Percentiles rank a stretch among this genome's conserved stretches.
phyloP scores from a whole-genome alignment of 2,888 invertebrate genomes.

The Spodoptera exigua region DNA sequence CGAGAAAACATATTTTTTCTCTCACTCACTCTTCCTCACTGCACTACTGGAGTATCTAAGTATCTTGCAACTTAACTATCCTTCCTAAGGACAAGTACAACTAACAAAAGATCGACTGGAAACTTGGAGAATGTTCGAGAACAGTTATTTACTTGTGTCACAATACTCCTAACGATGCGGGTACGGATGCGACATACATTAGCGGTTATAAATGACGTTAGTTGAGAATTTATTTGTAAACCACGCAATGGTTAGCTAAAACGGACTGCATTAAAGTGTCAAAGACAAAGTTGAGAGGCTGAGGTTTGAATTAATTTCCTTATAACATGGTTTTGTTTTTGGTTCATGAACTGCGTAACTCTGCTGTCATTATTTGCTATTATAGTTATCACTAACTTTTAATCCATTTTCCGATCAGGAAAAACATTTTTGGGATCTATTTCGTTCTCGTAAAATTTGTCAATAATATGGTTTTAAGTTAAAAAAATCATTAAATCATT shows the following conservation, averaged over 20 bases:
- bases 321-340: conserved; percentile 6
- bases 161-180: conserved; percentile 51
- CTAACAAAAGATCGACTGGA: conserved; percentile 38
- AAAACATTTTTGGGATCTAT: too few relatives aligned
- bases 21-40: too few relatives aligned
- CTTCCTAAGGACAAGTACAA: conserved; percentile 11
- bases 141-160: conserved; percentile 47
- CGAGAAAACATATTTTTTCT: too few relatives aligned
- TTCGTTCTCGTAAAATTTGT: too few relatives aligned
- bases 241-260: conserved; percentile 48
- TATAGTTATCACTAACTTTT: too few relatives aligned
- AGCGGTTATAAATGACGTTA: conserved; percentile 57
- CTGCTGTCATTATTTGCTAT: conserved; percentile 2
- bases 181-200: conserved; percentile 60
- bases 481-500: too few relatives aligned
- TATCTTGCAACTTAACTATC: conserved; percentile 13
- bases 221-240: conserved; percentile 56
- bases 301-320: conserved; percentile 46
- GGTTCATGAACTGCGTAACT: conserved; percentile 5
- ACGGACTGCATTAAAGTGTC: conserved; percentile 52
- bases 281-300: conserved; percentile 49
- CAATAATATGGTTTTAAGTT: too few relatives aligned
- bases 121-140: conserved; percentile 25
- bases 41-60: too few relatives aligned
- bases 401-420: too few relatives aligned